A percentile compares a stretch with the other conserved stretches of the same genome.
Evolutionary conservation across 1,140 invertebrate genomes (phyloP).

Genomic region (Arion vulgaris): DNA sequence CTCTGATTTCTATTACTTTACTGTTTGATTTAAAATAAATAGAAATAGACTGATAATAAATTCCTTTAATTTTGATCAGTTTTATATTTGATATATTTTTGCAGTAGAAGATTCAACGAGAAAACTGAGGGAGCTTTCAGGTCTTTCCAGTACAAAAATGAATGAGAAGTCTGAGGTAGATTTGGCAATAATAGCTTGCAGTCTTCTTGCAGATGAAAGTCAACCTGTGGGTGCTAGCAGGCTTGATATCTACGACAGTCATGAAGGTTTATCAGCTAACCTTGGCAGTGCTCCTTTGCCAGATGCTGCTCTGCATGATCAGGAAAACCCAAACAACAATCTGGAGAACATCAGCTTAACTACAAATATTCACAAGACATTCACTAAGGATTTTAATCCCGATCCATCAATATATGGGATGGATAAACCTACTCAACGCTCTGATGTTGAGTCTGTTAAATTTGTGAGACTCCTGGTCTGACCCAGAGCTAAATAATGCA

Average conservation of each 20-base stretch:
- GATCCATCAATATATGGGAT: not conserved
- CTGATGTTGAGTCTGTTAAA: not conserved
- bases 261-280: not conserved
- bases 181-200: slow-evolving; percentile 18
- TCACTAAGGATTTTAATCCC: not conserved
- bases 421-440: not conserved
- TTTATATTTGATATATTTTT: slow-evolving; percentile 3
- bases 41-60: too few relatives aligned
- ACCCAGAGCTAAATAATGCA: not conserved
- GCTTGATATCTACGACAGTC: not conserved
- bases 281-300: not conserved
- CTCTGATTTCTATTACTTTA: too few relatives aligned
- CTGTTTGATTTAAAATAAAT: too few relatives aligned
- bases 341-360: not conserved
- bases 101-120: not conserved
- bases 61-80: not conserved
- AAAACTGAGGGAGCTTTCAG: not conserved
- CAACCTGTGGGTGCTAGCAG: not conserved
- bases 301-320: not conserved
- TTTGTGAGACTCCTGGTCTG: too few relatives aligned
- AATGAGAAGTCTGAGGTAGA: not conserved
- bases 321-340: not conserved
- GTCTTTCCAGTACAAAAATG: not conserved
- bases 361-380: not conserved
- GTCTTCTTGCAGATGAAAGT: slow-evolving; percentile 7